Evolutionary conservation across 1,140 invertebrate species (phyloP).

Genomic region (Danaus melanippus): DNA sequence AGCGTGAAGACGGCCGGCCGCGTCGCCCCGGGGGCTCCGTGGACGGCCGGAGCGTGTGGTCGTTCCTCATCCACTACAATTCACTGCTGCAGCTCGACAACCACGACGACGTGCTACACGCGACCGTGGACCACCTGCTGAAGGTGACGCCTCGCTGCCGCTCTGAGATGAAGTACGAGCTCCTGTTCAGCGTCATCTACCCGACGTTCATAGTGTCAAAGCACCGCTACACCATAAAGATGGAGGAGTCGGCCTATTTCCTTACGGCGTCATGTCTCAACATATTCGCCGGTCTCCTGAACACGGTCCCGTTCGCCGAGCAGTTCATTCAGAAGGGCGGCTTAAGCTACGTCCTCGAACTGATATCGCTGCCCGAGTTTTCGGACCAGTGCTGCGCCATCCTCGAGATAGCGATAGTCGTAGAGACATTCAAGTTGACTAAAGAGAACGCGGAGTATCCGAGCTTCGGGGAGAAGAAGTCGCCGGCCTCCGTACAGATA

Average conservation of each 20-base stretch:
- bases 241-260: conserved; percentile 71
- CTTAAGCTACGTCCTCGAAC: conserved; percentile 70
- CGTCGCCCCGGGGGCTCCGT: conserved; percentile 30
- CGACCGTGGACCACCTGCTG: conserved; percentile 74
- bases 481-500: conserved; percentile 65
- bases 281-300: conserved; percentile 74
- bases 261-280: conserved; percentile 75
- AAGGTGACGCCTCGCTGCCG: conserved; percentile 73
- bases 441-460: conserved; percentile 48
- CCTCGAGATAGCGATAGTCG: conserved; percentile 75
- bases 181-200: conserved; percentile 75
- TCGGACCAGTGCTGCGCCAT: conserved; percentile 75
- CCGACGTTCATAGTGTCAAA: conserved; percentile 75
- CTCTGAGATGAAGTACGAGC: conserved; percentile 71
- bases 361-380: conserved; percentile 72
- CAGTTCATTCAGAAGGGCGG: conserved; percentile 74
- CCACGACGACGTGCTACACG: conserved; percentile 72
- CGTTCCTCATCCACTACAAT: conserved; percentile 74
- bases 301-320: conserved; percentile 72
- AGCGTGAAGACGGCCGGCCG: conserved; percentile 36
- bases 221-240: conserved; percentile 55
- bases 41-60: conserved; percentile 67
- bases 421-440: conserved; percentile 72
- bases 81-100: conserved; percentile 73
- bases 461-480: conserved; percentile 50